Base-by-base conservation (phyloP, 1,140 invertebrate genomes). In the Pseudomyrmex dendroicus region DNA sequence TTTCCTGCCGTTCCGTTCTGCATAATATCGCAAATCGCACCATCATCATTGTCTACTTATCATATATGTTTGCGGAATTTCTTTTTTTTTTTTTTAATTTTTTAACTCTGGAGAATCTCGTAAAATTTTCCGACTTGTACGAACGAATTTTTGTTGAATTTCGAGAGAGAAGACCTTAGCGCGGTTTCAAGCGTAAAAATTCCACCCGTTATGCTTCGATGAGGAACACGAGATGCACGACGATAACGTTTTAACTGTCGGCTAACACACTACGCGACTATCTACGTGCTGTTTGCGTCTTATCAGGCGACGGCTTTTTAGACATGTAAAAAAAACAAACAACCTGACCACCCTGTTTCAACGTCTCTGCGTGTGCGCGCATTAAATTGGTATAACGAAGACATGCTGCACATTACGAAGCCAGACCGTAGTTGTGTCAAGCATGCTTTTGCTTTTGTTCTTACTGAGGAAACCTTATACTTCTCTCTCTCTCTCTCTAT, bases 191-290 rank as follows among this genome's bases (percentile, higher is more conserved):
- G 85, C 73, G 67, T 87, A 87, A 87, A 80, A 88, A 83, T 89
- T 89, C 87, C 88, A 89, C 85, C 86, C 88, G 88, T 89, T 85
- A 89, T 85, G 83, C 73, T 46, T 86, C 87, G 88, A 89, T 62
- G 87, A 89, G 89, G 85, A 87, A 89, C 87, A 83, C 83, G 84
- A 86, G 88, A 89, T 89, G 62, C 44, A 35, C 44, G 56, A 66
- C 66, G 85, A 89, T 89, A 89, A 85, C n/a, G 78, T 82, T 89
- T 89, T 89, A 89, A 89, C 83, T 89, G 88, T 83, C 64, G 78
- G 35, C 78, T 83, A 87, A 87, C 82, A 88, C 61, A 89, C 78
- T 73, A 87, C 50, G 85, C 73, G 85, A 86, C 56, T n/a, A n/a
- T n/a, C 17, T 25, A 25, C 61, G 70, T 64, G 63, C 59, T 78